Conservation (phyloP, 37 sponge, comb jelly and placozoan species). For the Aplysina aerophoba region DNA sequence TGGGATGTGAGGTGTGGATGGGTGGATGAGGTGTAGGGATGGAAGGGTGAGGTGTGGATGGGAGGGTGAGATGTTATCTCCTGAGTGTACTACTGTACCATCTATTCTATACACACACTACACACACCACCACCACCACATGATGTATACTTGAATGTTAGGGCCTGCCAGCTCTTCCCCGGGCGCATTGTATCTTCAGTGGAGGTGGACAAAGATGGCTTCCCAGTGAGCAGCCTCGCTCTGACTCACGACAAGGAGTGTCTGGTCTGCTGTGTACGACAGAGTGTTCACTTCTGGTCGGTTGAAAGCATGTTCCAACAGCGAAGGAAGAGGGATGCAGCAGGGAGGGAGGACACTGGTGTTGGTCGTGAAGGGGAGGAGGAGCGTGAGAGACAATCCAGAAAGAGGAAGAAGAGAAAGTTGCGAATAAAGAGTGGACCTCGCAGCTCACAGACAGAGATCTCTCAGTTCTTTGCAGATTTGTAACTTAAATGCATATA, state of each 20-base stretch:
- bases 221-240: constrained; percentile 59
- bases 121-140: no score
- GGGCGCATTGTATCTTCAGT: constrained; percentile 45
- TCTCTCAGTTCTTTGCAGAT: constrained; percentile 81
- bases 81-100: no score
- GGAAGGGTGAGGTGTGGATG: no score
- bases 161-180: constrained; percentile 74
- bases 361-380: constrained; percentile 12
- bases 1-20: no score
- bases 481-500: constrained; percentile 36
- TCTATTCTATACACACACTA: no score
- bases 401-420: constrained; percentile 26
- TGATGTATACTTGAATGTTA: no score
- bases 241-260: constrained; percentile 52
- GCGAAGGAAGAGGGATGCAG: constrained; percentile 27
- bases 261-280: constrained; percentile 65
- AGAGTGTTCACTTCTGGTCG: constrained; percentile 67
- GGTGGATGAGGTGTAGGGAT: no score
- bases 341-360: neutral
- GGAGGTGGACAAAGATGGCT: constrained; percentile 47
- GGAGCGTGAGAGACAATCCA: constrained; percentile 33
- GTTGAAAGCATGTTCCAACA: neutral
- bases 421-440: neutral
- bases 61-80: no score
- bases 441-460: neutral